Conservation (phyloP, 2,888 invertebrate species). For the Polyploca ridens region DNA sequence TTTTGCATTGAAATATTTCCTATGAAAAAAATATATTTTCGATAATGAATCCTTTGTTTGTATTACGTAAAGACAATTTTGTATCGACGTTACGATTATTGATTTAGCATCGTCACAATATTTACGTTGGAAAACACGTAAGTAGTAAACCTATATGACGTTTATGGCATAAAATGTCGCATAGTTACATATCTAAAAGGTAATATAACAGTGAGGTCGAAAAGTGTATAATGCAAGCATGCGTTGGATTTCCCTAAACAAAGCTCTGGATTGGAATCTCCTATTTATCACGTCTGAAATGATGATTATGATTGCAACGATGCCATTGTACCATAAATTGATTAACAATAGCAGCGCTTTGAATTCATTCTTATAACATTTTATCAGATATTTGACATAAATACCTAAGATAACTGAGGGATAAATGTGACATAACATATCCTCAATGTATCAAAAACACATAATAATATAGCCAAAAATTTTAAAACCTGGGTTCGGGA, state of each 20-base stretch:
- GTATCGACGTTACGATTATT: constrained; percentile 5
- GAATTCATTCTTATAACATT: background rate
- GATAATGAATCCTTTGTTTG: background rate
- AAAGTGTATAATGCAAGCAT: background rate
- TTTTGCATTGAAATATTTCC: background rate
- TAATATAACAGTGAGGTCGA: background rate
- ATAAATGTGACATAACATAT: background rate
- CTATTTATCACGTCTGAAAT: background rate
- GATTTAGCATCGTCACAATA: background rate
- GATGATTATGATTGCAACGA: background rate
- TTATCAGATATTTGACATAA: background rate
- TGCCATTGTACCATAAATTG: background rate
- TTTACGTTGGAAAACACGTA: constrained; percentile 3
- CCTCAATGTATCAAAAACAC: too few species aligned
- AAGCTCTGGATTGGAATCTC: background rate
- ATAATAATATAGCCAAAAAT: too few species aligned
- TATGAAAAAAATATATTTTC: background rate
- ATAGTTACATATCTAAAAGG: background rate
- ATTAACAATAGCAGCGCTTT: background rate
- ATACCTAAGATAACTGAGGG: background rate
- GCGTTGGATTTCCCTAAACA: constrained; percentile 1
- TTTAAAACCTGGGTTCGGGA: too few species aligned
- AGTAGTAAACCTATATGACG: background rate
- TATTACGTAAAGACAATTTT: constrained; percentile 4
- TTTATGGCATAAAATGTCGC: background rate